These are phyloP conservation scores for Trachelus stipa DNA, from an alignment of 2,888 invertebrate genomes.

Conservation along the genomic window DNA sequence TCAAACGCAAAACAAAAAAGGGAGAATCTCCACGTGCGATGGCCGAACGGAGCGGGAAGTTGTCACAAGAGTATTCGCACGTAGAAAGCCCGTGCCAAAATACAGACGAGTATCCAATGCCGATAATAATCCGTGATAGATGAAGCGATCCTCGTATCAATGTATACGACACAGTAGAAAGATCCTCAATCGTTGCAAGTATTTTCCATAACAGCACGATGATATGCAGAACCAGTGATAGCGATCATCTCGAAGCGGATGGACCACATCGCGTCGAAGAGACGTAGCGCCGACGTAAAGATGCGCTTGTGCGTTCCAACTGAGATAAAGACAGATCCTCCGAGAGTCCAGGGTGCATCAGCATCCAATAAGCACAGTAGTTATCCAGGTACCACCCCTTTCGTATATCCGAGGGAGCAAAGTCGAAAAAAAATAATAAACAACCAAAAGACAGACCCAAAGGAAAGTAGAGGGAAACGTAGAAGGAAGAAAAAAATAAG, in stretches of 20 bases:
- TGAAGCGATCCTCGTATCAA: background rate
- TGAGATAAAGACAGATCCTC: too few species aligned
- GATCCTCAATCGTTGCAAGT: constrained; percentile 42
- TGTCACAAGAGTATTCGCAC: background rate
- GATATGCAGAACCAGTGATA: background rate
- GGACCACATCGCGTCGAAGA: background rate
- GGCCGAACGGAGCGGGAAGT: background rate
- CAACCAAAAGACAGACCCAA: background rate
- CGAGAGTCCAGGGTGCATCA: too few species aligned
- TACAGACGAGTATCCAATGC: background rate
- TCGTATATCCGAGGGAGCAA: too few species aligned
- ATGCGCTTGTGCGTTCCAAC: background rate
- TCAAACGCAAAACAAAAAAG: background rate
- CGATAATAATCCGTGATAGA: background rate
- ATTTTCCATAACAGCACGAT: constrained; percentile 4
- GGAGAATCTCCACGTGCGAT: background rate
- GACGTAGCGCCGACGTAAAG: background rate
- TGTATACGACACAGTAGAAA: background rate
- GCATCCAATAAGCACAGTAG: too few species aligned
- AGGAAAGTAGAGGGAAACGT: background rate
- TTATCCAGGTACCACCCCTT: too few species aligned
- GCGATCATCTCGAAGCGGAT: constrained; percentile 30
- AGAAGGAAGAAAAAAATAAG: background rate
- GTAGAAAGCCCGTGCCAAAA: background rate
- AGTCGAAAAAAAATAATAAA: background rate